A percentile compares a stretch with the other conserved stretches of the same genome.
These are phyloP conservation scores for Hemitrygon akajei DNA, from an alignment of 2,797 vertebrate genomes.

Conservation along the genomic window DNA sequence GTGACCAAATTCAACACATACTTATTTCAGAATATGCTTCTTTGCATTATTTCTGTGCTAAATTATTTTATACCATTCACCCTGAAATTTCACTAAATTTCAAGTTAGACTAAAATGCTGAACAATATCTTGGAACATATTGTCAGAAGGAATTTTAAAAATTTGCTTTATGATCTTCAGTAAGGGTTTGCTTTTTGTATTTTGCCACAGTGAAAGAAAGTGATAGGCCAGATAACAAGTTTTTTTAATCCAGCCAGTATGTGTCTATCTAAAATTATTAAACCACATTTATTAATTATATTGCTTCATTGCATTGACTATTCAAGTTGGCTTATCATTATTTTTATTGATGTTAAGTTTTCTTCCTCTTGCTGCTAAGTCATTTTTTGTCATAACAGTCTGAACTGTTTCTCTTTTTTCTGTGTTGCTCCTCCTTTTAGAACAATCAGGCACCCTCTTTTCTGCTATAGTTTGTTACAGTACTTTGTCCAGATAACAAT, in stretches of 20 bases:
- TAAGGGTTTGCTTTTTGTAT: not conserved
- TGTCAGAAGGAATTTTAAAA: not conserved
- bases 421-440: constrained; percentile 6
- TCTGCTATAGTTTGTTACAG: not conserved
- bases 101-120: not conserved
- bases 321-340: not conserved
- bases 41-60: not conserved
- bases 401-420: constrained; percentile 28
- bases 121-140: not conserved
- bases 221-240: not conserved
- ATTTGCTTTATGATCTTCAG: not conserved
- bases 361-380: not conserved
- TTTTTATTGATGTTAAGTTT: constrained; percentile 13
- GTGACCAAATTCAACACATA: not conserved
- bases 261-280: not conserved
- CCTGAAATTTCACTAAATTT: not conserved
- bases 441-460: constrained; percentile 7
- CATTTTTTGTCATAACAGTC: not conserved
- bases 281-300: not conserved
- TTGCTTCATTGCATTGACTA: not conserved
- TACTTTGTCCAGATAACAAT: constrained; percentile 1
- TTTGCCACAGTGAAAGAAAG: not conserved
- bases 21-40: not conserved
- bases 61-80: not conserved
- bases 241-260: not conserved